Evolutionary conservation across 2,797 vertebrate species (phyloP), one percentile per base, ranked within the genome.

Genomic region (Microhierax caerulescens): DNA sequence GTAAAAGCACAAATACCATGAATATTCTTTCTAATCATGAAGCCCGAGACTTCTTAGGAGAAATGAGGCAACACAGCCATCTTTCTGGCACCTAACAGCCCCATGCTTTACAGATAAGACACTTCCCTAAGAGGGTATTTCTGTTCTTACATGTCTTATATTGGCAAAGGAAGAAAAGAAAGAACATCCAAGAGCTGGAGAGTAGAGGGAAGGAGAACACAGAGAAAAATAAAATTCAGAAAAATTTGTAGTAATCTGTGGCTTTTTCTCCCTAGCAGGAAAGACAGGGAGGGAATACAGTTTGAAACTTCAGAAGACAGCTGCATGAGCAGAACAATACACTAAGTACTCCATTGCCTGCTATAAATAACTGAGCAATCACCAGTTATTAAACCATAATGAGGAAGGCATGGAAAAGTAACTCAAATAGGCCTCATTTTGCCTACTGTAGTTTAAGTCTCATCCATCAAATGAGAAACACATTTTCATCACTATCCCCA

Each of bases 311-410:
- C 70, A 67, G 78, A 77, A 94, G 68, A 93, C 92, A 91, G 91
- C 73, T 95, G 94, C 77, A 64, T 61, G 69, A 94, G 90, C 75
- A 95, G 85, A 96, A 97, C 94, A 97, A 92, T 91, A 64, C 78
- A 60, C 56, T 60, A 32, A 94, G 67, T n/a, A 34, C 88, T 90
- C 64, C 27, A 32, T 0, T 79, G 90, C 77, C 92, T 90, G 77
- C 67, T 94, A 92, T 92, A 97, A 97, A 97, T 94, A 97, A 97
- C 83, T 51, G 54, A 95, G 70, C 88, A 79, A 95, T 96, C 93
- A 97, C 43, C 93, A 97, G 79, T 91, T 95, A 96, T 94, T 96
- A 96, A 97, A 85, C 69, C 88, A 60, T 93, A 96, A 95, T 88
- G 85, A 97, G 34, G 27, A 95, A 96, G 67, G 77, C 85, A 90